A percentile compares a stretch with the other conserved stretches of the same genome.
Evolutionary conservation across 2,888 invertebrate genomes (phyloP).

Genomic region (Callimorpha dominula): DNA sequence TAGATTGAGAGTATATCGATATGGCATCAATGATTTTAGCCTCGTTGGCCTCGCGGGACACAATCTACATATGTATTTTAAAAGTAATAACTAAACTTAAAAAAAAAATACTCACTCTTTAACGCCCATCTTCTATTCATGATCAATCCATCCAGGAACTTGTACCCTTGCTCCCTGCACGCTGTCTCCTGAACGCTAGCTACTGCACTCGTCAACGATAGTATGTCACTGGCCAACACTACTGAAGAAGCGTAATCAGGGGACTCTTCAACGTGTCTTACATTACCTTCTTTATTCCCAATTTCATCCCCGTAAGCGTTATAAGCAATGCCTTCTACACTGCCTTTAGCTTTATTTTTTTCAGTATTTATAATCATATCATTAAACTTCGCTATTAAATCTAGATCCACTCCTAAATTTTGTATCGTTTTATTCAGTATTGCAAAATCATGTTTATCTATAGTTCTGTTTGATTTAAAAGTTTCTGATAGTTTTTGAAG

Average conservation of each 20-base stretch:
- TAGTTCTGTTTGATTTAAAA: slow-evolving; percentile 64
- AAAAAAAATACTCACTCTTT: slow-evolving; percentile 79
- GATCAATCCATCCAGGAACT: slow-evolving; percentile 80
- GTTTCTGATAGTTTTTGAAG: slow-evolving; percentile 60
- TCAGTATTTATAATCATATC: slow-evolving; percentile 55
- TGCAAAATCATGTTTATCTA: slow-evolving; percentile 62
- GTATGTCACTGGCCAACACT: slow-evolving; percentile 80
- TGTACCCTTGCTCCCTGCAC: slow-evolving; percentile 83
- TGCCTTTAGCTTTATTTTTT: slow-evolving; percentile 35
- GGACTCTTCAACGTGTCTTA: slow-evolving; percentile 74
- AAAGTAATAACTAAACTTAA: not conserved
- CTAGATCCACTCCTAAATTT: slow-evolving; percentile 65
- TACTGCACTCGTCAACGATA: slow-evolving; percentile 81
- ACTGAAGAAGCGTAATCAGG: slow-evolving; percentile 83
- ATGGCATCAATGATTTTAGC: too few species aligned
- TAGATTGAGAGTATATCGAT: too few species aligned
- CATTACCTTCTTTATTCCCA: slow-evolving; percentile 56
- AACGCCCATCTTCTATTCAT: slow-evolving; percentile 86
- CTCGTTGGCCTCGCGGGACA: too few species aligned
- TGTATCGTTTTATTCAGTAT: slow-evolving; percentile 67
- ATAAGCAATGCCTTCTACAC: slow-evolving; percentile 57
- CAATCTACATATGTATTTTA: too few species aligned
- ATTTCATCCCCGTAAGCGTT: slow-evolving; percentile 56
- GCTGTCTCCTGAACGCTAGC: slow-evolving; percentile 76
- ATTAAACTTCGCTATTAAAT: slow-evolving; percentile 66